These are phyloP conservation scores for Aradus depressus DNA, from an alignment of 2,888 invertebrate genomes.

Conservation along the genomic window DNA sequence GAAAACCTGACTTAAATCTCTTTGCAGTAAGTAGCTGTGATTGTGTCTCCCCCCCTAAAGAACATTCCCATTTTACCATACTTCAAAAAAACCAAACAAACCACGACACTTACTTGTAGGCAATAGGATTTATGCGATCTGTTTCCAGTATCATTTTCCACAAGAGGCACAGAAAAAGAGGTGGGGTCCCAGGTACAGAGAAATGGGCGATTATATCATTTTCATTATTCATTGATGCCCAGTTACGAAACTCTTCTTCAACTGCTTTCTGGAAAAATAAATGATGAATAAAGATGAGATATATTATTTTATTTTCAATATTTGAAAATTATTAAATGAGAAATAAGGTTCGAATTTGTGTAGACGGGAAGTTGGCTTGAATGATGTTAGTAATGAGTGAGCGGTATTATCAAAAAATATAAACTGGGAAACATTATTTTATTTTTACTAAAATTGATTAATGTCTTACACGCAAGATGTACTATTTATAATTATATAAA, in stretches of 20 bases:
- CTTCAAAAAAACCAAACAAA: too few relatives aligned
- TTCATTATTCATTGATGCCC: slow-evolving; percentile 94
- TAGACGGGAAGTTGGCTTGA: too few relatives aligned
- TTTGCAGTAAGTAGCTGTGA: too few relatives aligned
- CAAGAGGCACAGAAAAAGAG: slow-evolving; percentile 79
- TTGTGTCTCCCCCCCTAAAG: too few relatives aligned
- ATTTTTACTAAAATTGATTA: too few relatives aligned
- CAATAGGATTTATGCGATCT: slow-evolving; percentile 83
- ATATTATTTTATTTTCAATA: background rate
- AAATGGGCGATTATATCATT: slow-evolving; percentile 94
- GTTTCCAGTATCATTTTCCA: slow-evolving; percentile 95
- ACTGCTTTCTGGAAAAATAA: slow-evolving; percentile 55
- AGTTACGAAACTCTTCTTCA: slow-evolving; percentile 90
- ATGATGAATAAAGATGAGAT: background rate
- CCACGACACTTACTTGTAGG: slow-evolving; percentile 71
- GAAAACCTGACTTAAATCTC: too few relatives aligned
- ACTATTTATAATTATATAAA: too few relatives aligned
- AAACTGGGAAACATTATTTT: too few relatives aligned
- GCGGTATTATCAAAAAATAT: too few relatives aligned
- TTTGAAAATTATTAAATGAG: background rate
- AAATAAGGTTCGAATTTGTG: background rate
- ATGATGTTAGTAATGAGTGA: too few relatives aligned
- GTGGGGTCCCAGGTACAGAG: slow-evolving; percentile 83
- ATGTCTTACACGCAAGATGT: too few relatives aligned
- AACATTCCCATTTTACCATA: too few relatives aligned